Evolutionary conservation across 2,888 invertebrate species (phyloP).

Genomic region (Periphyllus acericola): DNA sequence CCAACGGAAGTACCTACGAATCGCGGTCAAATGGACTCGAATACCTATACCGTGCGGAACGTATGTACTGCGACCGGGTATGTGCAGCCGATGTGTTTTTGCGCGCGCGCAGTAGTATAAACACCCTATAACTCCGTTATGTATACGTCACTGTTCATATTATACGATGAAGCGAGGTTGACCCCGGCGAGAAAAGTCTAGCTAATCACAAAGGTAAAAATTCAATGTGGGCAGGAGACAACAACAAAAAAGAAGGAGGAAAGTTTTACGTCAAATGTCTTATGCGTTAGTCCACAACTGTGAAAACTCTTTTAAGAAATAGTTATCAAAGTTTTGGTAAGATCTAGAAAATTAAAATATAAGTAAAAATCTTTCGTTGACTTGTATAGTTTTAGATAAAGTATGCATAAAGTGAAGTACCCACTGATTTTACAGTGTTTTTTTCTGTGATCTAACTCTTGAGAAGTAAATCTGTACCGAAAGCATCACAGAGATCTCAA

Average conservation of each 20-base stretch:
- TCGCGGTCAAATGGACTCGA: background rate
- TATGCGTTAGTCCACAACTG: too few species aligned
- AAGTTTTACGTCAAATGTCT: background rate
- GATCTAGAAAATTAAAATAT: too few species aligned
- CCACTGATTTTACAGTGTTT: too few species aligned
- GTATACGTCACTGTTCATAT: background rate
- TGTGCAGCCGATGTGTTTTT: too few species aligned
- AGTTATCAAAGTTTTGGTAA: too few species aligned
- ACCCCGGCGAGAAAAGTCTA: background rate
- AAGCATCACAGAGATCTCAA: too few species aligned
- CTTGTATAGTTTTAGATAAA: too few species aligned
- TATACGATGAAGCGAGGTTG: background rate
- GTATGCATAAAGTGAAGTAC: too few species aligned
- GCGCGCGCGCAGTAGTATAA: background rate
- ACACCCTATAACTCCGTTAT: background rate
- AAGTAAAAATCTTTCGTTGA: too few species aligned
- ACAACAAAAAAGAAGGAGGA: background rate
- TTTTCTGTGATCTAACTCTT: too few species aligned
- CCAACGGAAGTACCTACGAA: background rate
- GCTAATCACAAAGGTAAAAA: background rate
- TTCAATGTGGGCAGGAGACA: background rate
- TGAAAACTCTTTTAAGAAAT: too few species aligned
- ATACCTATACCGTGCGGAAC: background rate
- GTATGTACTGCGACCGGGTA: background rate
- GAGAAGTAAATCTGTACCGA: too few species aligned